Base-by-base conservation (phyloP, 2,113 vertebrate species). In the Cyanocitta stelleri region DNA sequence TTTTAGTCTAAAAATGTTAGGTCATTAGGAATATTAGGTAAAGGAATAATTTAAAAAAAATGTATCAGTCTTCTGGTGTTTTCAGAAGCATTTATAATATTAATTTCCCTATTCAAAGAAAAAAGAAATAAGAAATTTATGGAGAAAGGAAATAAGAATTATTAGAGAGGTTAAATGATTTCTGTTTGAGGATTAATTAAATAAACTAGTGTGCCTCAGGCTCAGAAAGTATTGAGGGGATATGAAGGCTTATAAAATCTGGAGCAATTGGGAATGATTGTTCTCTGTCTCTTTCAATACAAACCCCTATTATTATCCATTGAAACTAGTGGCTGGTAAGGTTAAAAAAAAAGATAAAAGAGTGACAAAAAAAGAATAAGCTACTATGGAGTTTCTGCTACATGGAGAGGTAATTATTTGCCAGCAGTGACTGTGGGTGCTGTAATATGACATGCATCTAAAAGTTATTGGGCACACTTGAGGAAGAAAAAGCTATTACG, bases 161-260 rank as follows among this genome's bases (percentile, higher is more conserved):
- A 68, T 39, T 19, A 75, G 51, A 87, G 32, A 74, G 7, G 10
- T 71, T 55, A 84, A 96, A 94, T 81, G 7, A 77, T 87, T 89
- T 92, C n/a, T 77, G 10, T 90, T 84, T 62, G 41, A 90, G 43
- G 39, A 63, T 81, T 89, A 95, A 71, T 91, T 95, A 91, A 94
- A 90, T 24, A 59, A 76, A 41, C 20, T 29, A 59, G 12, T 48
- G 5, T 89, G 48, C 66, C 46, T 84, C 18, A 55, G 72, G 73
- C 64, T 81, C 48, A 74, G 43, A 86, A 88, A 80, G 23, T 30
- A 24, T 43, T 80, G 46, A 77, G 26, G 15, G 14, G 9, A 46
- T 71, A 43, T 71, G 55, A 77, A 91, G 46, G 29, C 13, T 77
- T 67, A 48, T 39, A 74, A 66, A 89, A 84, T 77, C 29, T 3